Evolutionary conservation across 2,113 vertebrate genomes (phyloP).

Genomic region (Dipodomys merriami): DNA sequence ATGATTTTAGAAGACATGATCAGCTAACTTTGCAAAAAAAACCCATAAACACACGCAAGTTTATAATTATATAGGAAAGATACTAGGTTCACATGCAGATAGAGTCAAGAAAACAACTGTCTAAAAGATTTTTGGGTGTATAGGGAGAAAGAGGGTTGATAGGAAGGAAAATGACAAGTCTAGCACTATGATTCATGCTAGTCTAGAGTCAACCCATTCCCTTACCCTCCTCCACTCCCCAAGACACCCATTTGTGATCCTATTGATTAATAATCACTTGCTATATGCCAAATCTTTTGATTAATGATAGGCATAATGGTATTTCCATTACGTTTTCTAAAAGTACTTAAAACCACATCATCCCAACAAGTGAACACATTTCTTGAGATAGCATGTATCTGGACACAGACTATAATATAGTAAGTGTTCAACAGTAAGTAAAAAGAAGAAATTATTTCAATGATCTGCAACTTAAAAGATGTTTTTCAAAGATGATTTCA

Average conservation of each 20-base stretch:
- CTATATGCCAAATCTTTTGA: background rate
- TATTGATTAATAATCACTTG: background rate
- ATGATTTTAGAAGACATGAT: background rate
- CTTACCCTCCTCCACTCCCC: background rate
- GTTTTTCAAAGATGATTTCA: background rate
- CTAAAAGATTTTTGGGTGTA: background rate
- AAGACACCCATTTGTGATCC: background rate
- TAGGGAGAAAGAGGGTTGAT: too few species aligned
- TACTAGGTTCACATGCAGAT: background rate
- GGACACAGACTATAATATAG: slow-evolving; percentile 30
- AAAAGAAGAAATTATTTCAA: background rate
- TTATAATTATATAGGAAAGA: background rate
- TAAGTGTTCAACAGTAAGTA: background rate
- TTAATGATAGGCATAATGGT: background rate
- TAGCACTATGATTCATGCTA: background rate
- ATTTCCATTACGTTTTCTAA: background rate
- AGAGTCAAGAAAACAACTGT: background rate
- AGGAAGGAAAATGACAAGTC: background rate
- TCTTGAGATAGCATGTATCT: slow-evolving; percentile 48
- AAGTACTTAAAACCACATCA: slow-evolving; percentile 55
- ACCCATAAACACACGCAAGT: background rate
- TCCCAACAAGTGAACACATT: slow-evolving; percentile 65
- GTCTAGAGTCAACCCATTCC: background rate
- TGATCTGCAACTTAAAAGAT: background rate
- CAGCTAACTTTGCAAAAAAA: background rate